These are phyloP conservation scores for Caradrina clavipalpis DNA, from an alignment of 2,888 invertebrate genomes.

Conservation along the genomic window DNA sequence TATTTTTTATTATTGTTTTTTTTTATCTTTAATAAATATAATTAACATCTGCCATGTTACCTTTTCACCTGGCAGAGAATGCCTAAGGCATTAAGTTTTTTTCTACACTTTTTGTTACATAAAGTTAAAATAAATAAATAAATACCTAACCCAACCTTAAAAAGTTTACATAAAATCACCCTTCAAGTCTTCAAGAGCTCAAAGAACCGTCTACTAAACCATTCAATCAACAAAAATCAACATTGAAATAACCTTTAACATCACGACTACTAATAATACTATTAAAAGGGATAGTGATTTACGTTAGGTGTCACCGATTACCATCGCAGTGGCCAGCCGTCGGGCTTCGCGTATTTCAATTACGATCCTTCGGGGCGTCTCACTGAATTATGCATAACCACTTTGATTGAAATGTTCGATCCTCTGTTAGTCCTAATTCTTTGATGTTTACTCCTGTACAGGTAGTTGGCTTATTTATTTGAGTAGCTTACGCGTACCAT, in stretches of 20 bases:
- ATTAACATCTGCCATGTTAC: no score
- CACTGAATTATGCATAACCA: constrained; percentile 79
- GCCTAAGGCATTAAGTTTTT: no score
- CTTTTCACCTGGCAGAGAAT: no score
- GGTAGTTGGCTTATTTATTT: constrained; percentile 15
- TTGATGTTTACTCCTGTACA: constrained; percentile 66
- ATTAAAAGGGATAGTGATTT: constrained; percentile 74
- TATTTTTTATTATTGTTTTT: no score
- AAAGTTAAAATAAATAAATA: no score
- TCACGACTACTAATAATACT: constrained; percentile 58
- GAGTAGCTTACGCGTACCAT: no score
- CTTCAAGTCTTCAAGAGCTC: no score
- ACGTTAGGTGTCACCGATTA: constrained; percentile 79
- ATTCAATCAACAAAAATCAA: constrained; percentile 25
- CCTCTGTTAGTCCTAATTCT: constrained; percentile 74
- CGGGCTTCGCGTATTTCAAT: constrained; percentile 80
- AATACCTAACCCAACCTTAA: no score
- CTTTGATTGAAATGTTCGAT: constrained; percentile 80
- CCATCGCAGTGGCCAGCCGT: constrained; percentile 75
- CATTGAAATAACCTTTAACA: constrained; percentile 40
- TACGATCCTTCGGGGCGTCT: constrained; percentile 70
- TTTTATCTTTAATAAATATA: no score
- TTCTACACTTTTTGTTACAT: no score
- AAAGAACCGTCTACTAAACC: background rate
- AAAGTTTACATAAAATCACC: no score